A percentile compares a stretch with the other conserved stretches of the same genome.
Conservation (phyloP, 2,797 vertebrate genomes). For the Rhinella marina region DNA sequence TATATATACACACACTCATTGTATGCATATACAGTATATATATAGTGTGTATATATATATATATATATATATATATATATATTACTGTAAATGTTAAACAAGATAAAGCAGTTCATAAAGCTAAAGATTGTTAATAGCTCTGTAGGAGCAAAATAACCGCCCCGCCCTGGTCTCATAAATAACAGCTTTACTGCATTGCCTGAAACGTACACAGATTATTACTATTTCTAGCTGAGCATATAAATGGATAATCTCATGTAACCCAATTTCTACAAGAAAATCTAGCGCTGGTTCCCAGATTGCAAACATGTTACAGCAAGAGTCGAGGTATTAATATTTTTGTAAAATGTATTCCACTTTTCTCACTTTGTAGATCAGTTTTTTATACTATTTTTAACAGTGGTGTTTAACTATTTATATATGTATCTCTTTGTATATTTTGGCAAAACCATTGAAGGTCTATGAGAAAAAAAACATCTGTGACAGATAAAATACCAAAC, state of each 20-base stretch:
- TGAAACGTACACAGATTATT: constrained; percentile 30
- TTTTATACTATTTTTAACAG: background rate
- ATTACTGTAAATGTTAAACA: constrained; percentile 32
- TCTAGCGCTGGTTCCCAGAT: background rate
- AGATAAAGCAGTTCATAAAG: constrained; percentile 53
- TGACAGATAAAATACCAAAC: too few species aligned
- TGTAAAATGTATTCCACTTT: background rate
- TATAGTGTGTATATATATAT: too few species aligned
- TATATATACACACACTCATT: too few species aligned
- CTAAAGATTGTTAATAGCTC: constrained; percentile 44
- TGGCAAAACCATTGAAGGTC: too few species aligned
- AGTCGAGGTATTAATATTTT: background rate
- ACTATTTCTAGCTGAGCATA: constrained; percentile 26
- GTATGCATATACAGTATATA: too few species aligned
- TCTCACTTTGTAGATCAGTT: background rate
- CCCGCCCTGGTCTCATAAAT: constrained; percentile 28
- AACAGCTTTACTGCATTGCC: constrained; percentile 2
- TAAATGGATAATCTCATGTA: constrained; percentile 39
- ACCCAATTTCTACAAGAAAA: constrained; percentile 19
- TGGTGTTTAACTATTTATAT: too few species aligned
- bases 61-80: too few species aligned
- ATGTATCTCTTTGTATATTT: too few species aligned
- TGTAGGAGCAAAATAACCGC: background rate
- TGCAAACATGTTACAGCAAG: constrained; percentile 9
- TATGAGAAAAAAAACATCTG: too few species aligned